Evolutionary conservation across 2,888 invertebrate species (phyloP).

Genomic region (Ectemnius cavifrons): DNA sequence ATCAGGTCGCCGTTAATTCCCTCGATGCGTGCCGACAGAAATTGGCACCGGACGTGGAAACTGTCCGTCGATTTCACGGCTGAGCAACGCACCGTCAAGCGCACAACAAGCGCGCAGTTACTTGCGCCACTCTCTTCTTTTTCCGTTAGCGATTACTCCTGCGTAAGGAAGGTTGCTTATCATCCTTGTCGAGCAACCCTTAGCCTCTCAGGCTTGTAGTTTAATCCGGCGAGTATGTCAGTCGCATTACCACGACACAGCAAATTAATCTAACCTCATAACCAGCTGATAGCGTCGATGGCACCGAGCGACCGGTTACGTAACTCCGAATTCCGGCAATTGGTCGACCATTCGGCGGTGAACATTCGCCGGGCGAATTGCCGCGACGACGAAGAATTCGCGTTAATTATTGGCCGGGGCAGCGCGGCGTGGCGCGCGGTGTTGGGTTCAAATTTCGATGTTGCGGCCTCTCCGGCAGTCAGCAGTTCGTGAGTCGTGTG

Average conservation of each 20-base stretch:
- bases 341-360: not conserved
- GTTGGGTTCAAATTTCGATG: constrained; percentile 36
- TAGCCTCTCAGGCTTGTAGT: too few relatives aligned
- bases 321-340: constrained; percentile 2
- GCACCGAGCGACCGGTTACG: not conserved
- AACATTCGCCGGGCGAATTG: not conserved
- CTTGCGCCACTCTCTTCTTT: not conserved
- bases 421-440: too few relatives aligned
- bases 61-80: constrained; percentile 30
- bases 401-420: constrained; percentile 51
- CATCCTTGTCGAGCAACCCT: too few relatives aligned
- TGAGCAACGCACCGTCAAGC: not conserved
- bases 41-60: constrained; percentile 26
- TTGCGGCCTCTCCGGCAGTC: constrained; percentile 31
- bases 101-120: not conserved
- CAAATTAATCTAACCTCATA: not conserved
- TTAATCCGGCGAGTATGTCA: too few relatives aligned
- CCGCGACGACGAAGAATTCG: constrained; percentile 3
- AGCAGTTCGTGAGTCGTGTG: constrained; percentile 47
- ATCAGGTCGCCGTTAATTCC: constrained; percentile 40
- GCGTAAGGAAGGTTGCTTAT: too few relatives aligned
- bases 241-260: too few relatives aligned
- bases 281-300: not conserved
- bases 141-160: not conserved
- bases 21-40: constrained; percentile 27